Evolutionary conservation across 2,113 vertebrate species (phyloP), one percentile per base, ranked within the genome.

Genomic region (Phylloscopus trochilus): DNA sequence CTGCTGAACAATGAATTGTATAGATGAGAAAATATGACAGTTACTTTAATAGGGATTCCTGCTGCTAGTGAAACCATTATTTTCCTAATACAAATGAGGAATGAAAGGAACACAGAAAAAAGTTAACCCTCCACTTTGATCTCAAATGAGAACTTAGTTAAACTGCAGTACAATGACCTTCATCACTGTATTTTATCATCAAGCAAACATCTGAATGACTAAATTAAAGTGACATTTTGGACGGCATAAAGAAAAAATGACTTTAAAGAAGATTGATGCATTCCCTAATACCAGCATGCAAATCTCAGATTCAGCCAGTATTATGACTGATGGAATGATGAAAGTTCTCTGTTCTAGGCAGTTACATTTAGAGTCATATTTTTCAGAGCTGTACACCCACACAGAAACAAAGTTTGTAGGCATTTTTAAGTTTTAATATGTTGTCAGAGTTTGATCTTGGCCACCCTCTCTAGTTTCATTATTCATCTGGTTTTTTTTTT

Each of bases 1-100:
- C 18, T 44, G 70, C 62, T 94, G 67, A 94, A 91, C 46, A 76
- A 78, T 55, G 8, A 91, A 90, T 49, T 73, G 49, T 78, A 28
- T 27, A 58, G 60, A 94, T 15, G 41, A 83, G 44, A 80, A 93
- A 83, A 75, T 79, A 69, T 60, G 89, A 79, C 39, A 49, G 37
- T 73, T 90, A 75, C 67, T 88, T 90, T 79, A 93, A 90, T 12
- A 84, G 44, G 69, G 49, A 78, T 77, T 89, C 62, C 85, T 89
- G 66, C 72, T 94, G 87, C 80, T 88, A 69, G 23, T 43, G 63
- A 79, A 92, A 84, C 24, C 10, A 1, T 83, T 74, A 86, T 59
- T 88, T 82, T 74, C 47, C 74, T 72, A 41, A 85, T 83, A 73
- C n/a, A 86, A 93, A 92, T 88, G 30, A 82, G 33, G 28, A 93